These are phyloP conservation scores for Saccostrea cuccullata DNA, from an alignment of 1,140 invertebrate species.

Conservation along the genomic window DNA sequence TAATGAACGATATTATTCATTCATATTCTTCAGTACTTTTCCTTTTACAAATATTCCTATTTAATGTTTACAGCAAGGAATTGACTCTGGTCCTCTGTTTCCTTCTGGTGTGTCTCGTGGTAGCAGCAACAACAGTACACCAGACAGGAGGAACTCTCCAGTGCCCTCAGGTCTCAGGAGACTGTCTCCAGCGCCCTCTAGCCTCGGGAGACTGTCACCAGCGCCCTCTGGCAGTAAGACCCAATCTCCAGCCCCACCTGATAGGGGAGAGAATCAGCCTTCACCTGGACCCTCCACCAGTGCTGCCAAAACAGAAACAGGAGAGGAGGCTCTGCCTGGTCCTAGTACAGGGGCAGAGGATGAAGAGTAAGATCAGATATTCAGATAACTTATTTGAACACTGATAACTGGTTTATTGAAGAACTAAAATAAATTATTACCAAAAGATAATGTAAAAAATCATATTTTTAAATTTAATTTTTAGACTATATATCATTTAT, in stretches of 20 bases:
- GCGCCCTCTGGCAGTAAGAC: not conserved
- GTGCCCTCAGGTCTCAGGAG: not conserved
- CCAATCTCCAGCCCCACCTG: not conserved
- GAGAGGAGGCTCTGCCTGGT: slow-evolving; percentile 35
- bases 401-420: too few relatives aligned
- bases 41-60: not conserved
- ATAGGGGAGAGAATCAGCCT: slow-evolving; percentile 27
- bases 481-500: too few relatives aligned
- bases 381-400: too few relatives aligned
- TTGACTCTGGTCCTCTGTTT: slow-evolving; percentile 72
- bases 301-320: not conserved
- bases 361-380: slow-evolving; percentile 49
- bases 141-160: slow-evolving; percentile 16
- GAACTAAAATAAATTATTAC: too few relatives aligned
- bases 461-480: too few relatives aligned
- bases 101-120: slow-evolving; percentile 64
- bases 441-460: too few relatives aligned
- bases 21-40: not conserved
- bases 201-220: slow-evolving; percentile 23
- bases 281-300: slow-evolving; percentile 23
- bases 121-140: slow-evolving; percentile 28
- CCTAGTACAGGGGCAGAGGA: slow-evolving; percentile 48
- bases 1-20: not conserved
- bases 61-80: slow-evolving; percentile 72
- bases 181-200: slow-evolving; percentile 20